Evolutionary conservation across 2,888 invertebrate species (phyloP), one percentile per base, ranked within the genome.

Genomic region (Pollenia angustigena): DNA sequence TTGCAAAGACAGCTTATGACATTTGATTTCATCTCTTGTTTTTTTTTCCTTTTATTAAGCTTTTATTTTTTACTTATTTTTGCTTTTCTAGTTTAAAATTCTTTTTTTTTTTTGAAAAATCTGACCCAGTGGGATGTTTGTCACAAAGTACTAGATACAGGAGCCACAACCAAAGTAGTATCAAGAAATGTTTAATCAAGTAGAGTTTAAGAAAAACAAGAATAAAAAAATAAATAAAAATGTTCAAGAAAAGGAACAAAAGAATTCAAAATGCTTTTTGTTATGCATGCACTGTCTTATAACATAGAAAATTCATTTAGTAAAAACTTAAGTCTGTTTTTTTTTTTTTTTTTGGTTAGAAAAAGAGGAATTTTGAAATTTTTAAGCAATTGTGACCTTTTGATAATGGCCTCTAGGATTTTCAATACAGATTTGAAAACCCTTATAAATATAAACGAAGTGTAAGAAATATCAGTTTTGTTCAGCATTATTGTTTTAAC

Each of bases 1-100:
- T 87, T 86, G 84, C 85, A 86, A 86, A 85, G 87, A 87, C 84
- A 86, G 86, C 86, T 88, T 88, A 88, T 88, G 88, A 85, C 85
- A 88, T 88, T 85, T 88, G 87, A 88, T 87, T 88, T 88, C 82
- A 85, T 87, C 75, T 82, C 18, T 1, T 60, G 64, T 54, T 7
- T 1, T 14, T 44, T 40, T 18, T 64, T 68, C 75, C n/a, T n/a
- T 80, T 56, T 66, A 60, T 85, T 85, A 69, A 46, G 50, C 11
- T 50, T 50, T 66, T 80, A 40, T 42, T 81, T 11, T 58, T 42
- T 46, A 46, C 50, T 71, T 72, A 48, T 66, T 42, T 60, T 11
- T 12, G 50, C 42, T 50, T 50, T 60, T 9, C 44, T 52, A 62
- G 32, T 64, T 64, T 48, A 3, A 16, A 4, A 11, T 46, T 50